A percentile compares a stretch with the other conserved stretches of the same genome.
Conservation (phyloP, 2,797 vertebrate species). For the Scolopax rusticola region DNA sequence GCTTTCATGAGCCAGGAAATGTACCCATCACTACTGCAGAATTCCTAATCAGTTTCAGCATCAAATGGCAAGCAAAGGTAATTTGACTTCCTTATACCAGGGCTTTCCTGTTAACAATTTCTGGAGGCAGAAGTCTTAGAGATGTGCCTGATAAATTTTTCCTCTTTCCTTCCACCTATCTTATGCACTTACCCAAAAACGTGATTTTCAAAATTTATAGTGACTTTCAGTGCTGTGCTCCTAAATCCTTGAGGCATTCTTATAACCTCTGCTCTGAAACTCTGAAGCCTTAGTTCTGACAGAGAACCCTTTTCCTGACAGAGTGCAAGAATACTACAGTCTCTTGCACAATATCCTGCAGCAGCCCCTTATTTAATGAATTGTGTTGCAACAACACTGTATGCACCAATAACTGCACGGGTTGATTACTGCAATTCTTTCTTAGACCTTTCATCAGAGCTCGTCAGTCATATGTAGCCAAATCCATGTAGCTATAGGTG, state of each 20-base stretch:
- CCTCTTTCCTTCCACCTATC: not conserved
- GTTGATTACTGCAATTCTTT: slow-evolving; percentile 19
- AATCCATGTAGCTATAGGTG: not conserved
- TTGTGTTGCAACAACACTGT: not conserved
- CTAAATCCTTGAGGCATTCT: not conserved
- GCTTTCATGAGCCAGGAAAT: not conserved
- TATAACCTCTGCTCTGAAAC: not conserved
- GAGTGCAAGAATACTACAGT: not conserved
- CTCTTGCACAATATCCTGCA: slow-evolving; percentile 54
- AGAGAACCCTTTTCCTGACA: not conserved
- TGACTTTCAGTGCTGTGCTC: not conserved
- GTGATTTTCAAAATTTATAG: not conserved
- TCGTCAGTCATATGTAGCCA: not conserved
- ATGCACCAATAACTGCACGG: slow-evolving; percentile 1
- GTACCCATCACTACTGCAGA: not conserved
- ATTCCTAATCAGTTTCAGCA: slow-evolving; percentile 1
- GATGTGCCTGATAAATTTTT: not conserved
- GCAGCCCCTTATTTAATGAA: slow-evolving; percentile 15
- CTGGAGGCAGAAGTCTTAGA: not conserved
- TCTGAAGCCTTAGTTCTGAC: not conserved
- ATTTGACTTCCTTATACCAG: not conserved
- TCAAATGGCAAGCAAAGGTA: not conserved
- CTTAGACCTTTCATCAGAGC: slow-evolving; percentile 15
- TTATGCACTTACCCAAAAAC: not conserved
- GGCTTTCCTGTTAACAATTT: not conserved